These are phyloP conservation scores for Cyprichromis sp. DNA, from an alignment of 2,113 vertebrate species.

Conservation along the genomic window DNA sequence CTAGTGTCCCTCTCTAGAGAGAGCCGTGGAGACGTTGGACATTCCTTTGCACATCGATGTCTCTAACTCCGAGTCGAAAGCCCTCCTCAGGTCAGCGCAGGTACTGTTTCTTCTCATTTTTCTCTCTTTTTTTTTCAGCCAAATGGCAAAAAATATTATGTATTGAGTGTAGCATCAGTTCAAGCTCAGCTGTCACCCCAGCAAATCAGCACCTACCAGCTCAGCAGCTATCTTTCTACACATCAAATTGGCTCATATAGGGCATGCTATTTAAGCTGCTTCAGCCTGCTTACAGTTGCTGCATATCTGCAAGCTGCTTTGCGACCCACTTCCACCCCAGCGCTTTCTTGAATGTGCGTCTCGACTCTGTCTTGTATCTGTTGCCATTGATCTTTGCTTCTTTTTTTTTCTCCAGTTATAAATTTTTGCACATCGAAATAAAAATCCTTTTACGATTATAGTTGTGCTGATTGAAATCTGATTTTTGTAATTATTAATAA, in stretches of 20 bases:
- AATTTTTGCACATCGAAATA: neutral
- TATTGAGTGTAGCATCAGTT: neutral
- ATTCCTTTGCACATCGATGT: constrained; percentile 53
- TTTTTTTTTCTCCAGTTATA: neutral
- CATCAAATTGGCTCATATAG: neutral
- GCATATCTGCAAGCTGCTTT: neutral
- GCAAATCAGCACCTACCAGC: neutral
- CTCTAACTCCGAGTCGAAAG: constrained; percentile 73
- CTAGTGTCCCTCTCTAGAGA: constrained; percentile 22
- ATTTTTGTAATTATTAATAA: neutral
- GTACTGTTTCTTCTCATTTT: constrained; percentile 57
- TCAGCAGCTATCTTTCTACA: neutral
- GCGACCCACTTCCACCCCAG: neutral
- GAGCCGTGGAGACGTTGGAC: constrained; percentile 7
- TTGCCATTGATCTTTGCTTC: neutral
- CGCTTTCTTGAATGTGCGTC: neutral
- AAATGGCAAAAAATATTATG: neutral
- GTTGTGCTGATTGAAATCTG: neutral
- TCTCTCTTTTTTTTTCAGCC: neutral
- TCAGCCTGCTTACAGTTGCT: neutral
- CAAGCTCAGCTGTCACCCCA: neutral
- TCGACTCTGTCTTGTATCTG: neutral
- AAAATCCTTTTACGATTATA: neutral
- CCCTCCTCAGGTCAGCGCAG: constrained; percentile 82
- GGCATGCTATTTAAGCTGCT: neutral